Base-by-base conservation (phyloP, 37 sponge, comb jelly and placozoan genomes). In the Crambe crambe region DNA sequence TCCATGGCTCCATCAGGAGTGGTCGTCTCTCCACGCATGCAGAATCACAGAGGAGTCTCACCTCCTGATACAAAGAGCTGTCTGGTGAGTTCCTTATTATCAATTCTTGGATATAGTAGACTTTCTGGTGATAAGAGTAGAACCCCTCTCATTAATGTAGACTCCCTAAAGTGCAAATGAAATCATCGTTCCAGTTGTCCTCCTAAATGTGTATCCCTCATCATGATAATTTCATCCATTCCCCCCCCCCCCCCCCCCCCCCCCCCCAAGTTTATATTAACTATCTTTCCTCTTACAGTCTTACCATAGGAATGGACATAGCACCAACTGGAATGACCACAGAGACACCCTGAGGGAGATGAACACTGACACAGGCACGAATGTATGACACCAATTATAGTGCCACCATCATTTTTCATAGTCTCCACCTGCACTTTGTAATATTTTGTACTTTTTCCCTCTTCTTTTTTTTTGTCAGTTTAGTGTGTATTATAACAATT, bases 251-350 rank as follows among this genome's bases (percentile, higher is more conserved):
- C 54, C 54, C 9, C 54, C 54, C 54, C 9, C 54, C 9, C 54
- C 15, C 15, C 54, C 54, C 15, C 54, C 15, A 18, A 9, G 9
- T 15, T 15, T 37, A 8, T 36, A 36, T 39, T 10, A n/a, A n/a
- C n/a, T n/a, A n/a, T 56, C 36, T 22, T 35, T 32, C 18, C 12
- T 44, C 21, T 32, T 61, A 23, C 54, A 82, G 82, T 72, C 72
- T 23, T 82, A 82, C 66, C 73, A 82, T 42, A 6, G 17, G 10
- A 66, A 79, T 43, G 82, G 82, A 0, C 82, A 73, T 23, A 73
- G 82, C 54, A 60, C 63, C 12, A 73, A 71, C 64, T 82, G 82
- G 82, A 72, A 64, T 43, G 82, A 82, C 2, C 82, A 82, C 54
- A 41, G 58, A 1, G 82, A 73, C 73, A 82, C 82, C 2, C 65